These are phyloP conservation scores for Pantelozetes paolii DNA, from an alignment of 2,888 invertebrate species.

Conservation along the genomic window DNA sequence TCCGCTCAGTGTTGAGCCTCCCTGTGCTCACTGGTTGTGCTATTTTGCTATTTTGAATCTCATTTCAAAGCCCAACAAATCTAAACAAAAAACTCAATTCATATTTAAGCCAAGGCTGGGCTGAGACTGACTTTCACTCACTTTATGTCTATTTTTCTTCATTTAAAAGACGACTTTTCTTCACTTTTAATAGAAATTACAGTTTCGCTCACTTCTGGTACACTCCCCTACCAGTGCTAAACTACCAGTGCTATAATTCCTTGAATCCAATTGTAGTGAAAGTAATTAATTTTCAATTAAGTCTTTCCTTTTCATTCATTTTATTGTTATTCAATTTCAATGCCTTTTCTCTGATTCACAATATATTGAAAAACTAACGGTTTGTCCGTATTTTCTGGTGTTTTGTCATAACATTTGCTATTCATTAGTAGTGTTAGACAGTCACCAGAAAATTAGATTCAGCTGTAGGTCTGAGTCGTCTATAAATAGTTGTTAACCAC, in stretches of 20 bases:
- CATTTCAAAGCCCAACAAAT: background rate
- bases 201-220: background rate
- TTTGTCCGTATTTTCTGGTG: background rate
- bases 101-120: slow-evolving; percentile 25
- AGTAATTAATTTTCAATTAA: slow-evolving; percentile 33
- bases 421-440: slow-evolving; percentile 16
- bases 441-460: slow-evolving; percentile 11
- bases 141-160: background rate
- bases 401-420: background rate
- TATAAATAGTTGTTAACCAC: slow-evolving; percentile 34
- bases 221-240: no score
- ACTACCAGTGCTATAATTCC: no score
- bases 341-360: background rate
- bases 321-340: background rate
- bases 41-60: slow-evolving; percentile 4
- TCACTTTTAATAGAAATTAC: background rate
- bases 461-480: background rate
- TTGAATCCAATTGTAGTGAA: background rate
- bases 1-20: background rate
- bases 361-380: background rate
- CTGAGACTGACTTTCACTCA: background rate
- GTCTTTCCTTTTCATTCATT: slow-evolving; percentile 9
- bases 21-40: background rate
- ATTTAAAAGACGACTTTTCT: background rate
- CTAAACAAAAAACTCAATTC: background rate